Evolutionary conservation across 2,797 vertebrate genomes (phyloP).

Genomic region (Anguilla anguilla): DNA sequence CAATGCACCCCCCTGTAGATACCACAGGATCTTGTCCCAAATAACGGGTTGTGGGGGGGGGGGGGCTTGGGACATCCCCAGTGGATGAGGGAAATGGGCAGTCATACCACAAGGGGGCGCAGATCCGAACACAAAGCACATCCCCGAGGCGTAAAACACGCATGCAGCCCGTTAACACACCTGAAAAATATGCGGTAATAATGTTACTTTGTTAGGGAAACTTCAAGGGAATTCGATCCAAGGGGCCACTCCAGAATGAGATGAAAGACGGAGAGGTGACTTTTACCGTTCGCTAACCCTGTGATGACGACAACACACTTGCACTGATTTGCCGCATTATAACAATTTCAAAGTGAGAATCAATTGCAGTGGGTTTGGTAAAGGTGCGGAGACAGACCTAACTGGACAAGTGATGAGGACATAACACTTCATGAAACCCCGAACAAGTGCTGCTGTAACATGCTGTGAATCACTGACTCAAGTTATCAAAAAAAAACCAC

Average conservation of each 20-base stretch:
- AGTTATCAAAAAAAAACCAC: neutral
- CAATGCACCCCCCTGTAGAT: neutral
- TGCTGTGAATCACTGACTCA: neutral
- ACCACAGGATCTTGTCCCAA: neutral
- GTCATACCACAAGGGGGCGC: neutral
- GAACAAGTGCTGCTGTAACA: neutral
- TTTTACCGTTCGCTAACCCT: neutral
- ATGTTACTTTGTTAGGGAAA: neutral
- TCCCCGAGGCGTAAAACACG: neutral
- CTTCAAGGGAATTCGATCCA: neutral
- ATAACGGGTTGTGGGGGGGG: neutral
- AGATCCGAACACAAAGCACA: neutral
- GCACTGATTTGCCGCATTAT: neutral
- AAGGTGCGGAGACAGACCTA: neutral
- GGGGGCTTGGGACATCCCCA: neutral
- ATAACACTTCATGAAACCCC: neutral
- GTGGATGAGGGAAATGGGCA: neutral
- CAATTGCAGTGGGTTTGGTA: neutral
- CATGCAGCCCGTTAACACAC: neutral
- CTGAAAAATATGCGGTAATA: neutral
- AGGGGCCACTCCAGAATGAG: no score
- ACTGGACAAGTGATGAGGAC: neutral
- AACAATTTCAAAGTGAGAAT: neutral
- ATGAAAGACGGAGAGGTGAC: neutral
- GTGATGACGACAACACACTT: neutral